Conservation (phyloP, 2,797 vertebrate species). For the Muraenolepis orangiensis region DNA sequence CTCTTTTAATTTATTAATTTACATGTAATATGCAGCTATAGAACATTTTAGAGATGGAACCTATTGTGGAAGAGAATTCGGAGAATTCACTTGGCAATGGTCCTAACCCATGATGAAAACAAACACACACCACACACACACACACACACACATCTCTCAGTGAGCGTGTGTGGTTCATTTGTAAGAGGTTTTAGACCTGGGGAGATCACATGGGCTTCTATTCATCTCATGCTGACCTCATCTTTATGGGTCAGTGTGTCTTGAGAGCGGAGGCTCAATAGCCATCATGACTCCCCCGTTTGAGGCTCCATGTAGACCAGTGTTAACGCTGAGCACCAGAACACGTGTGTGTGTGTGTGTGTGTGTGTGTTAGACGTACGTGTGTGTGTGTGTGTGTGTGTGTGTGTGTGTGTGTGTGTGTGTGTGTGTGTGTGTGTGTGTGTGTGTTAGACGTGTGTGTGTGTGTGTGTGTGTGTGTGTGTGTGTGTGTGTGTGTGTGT, state of each 20-base stretch:
- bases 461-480: too few relatives aligned
- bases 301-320: background rate
- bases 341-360: too few relatives aligned
- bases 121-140: slow-evolving; percentile 1
- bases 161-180: slow-evolving; percentile 15
- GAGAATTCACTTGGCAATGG: background rate
- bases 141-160: slow-evolving; percentile 13
- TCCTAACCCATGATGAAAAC: slow-evolving; percentile 10
- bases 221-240: slow-evolving; percentile 14
- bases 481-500: too few relatives aligned
- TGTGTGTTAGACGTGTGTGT: too few relatives aligned
- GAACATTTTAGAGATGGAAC: background rate
- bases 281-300: background rate
- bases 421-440: too few relatives aligned
- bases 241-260: slow-evolving; percentile 47
- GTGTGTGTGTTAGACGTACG: background rate
- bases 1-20: background rate
- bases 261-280: slow-evolving; percentile 6
- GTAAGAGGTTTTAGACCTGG: slow-evolving; percentile 16
- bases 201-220: slow-evolving; percentile 39
- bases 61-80: background rate
- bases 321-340: background rate
- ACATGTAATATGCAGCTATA: background rate
- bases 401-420: too few relatives aligned
- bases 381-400: background rate